Conservation (phyloP, 92 coral and sea anemone species). For the Palythoa heliodiscus region DNA sequence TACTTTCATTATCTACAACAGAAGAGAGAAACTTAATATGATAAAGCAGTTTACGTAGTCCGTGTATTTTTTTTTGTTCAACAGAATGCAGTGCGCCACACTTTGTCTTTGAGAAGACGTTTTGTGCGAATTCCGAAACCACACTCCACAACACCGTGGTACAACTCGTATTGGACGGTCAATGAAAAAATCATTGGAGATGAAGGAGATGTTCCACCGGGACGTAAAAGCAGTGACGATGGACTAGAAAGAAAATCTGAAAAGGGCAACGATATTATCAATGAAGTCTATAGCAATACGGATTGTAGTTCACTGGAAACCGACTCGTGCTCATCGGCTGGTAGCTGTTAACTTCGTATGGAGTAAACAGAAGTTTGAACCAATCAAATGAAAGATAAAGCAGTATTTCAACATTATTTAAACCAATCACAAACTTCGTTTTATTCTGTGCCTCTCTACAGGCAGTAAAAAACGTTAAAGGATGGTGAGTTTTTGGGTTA, state of each 20-base stretch:
- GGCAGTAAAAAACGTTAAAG: too few species aligned
- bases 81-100: conserved; percentile 93
- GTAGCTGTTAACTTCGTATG: background rate
- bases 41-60: too few species aligned
- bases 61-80: background rate
- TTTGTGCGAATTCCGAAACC: conserved; percentile 75
- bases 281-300: background rate
- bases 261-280: background rate
- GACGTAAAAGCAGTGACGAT: background rate
- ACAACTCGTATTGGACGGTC: conserved; percentile 81
- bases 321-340: background rate
- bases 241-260: background rate
- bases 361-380: too few species aligned
- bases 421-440: too few species aligned
- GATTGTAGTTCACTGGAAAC: background rate
- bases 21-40: too few species aligned
- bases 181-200: conserved; percentile 18
- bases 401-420: too few species aligned
- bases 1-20: too few species aligned
- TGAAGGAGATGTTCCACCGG: background rate
- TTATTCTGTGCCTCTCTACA: too few species aligned
- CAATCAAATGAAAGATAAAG: too few species aligned
- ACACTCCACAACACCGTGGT: conserved; percentile 59
- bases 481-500: too few species aligned
- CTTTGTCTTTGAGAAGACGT: conserved; percentile 79